Evolutionary conservation across 2,888 invertebrate genomes (phyloP), one percentile per base, ranked within the genome.

Genomic region (Meliscaeva auricollis): DNA sequence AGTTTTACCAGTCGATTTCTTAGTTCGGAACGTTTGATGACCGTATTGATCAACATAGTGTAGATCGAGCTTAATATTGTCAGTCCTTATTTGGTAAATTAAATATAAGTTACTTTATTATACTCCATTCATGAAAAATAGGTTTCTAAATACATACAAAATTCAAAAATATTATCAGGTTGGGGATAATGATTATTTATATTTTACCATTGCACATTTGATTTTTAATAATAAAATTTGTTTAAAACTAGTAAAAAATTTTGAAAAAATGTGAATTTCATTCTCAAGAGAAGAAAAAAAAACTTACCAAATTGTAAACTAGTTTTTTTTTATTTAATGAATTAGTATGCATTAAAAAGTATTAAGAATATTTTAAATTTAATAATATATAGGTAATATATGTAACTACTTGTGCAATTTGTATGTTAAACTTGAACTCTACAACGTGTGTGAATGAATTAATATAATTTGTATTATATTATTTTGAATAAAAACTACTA

Each of bases 371-470:
- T 38, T 38, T 20, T 15, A 30, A 62, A 72, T 58, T 64, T 46
- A n/a, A n/a, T n/a, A 1, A 8, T 38, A 38, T n/a, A 38, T 38
- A 13, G 13, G 13, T 38, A 6, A 9, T 1, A 56, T 68, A 54
- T 52, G 1, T 44, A 79, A 75, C 79, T 84, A 84, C 79, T 78
- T 75, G 84, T 84, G 84, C 84, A 84, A 79, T 48, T 84, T 62
- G 70, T 68, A 6, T 52, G n/a, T n/a, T n/a, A 44, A 62, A 68
- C 52, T 60, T 44, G 58, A 75, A 76, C 26, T 68, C 84, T 84
- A 80, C 79, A 20, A 74, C 26, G 22, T 58, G 74, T 70, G 79
- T 70, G 75, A 83, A 75, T 69, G 32, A 50, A 78, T 64, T 62
- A 83, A 78, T 32, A 58, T 5, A 32, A 2, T 56, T 35, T 1